phyloP scores from a whole-genome alignment of 2,888 invertebrate species.

The Leucozona laternaria region DNA sequence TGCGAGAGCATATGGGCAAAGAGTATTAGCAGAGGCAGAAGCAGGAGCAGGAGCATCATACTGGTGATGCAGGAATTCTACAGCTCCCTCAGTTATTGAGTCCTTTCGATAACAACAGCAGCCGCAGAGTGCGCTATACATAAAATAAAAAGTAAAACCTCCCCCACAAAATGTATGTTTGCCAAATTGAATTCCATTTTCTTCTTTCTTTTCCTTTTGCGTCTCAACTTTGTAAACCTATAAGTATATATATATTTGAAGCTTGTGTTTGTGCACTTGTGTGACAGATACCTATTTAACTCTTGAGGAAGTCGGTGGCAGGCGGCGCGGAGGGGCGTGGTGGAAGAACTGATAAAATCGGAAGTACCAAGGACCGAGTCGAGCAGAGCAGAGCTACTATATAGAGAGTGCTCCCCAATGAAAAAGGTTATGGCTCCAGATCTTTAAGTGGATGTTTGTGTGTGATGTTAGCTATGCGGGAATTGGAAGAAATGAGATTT shows the following conservation, averaged over 20 bases:
- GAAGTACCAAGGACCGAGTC: slow-evolving; percentile 33
- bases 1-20: neutral
- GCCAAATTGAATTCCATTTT: slow-evolving; percentile 75
- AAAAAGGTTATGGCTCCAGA: slow-evolving; percentile 48
- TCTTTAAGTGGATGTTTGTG: slow-evolving; percentile 41
- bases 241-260: neutral
- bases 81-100: slow-evolving; percentile 62
- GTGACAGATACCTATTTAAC: slow-evolving; percentile 63
- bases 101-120: slow-evolving; percentile 74
- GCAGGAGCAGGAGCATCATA: neutral
- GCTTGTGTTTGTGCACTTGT: slow-evolving; percentile 55
- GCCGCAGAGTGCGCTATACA: slow-evolving; percentile 69
- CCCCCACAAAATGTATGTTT: slow-evolving; percentile 68
- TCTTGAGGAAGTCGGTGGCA: slow-evolving; percentile 29
- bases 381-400: neutral
- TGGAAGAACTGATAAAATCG: slow-evolving; percentile 49
- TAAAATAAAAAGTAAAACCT: slow-evolving; percentile 67
- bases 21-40: neutral
- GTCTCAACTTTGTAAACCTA: slow-evolving; percentile 31
- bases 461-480: neutral
- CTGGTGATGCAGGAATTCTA: neutral
- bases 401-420: slow-evolving; percentile 31
- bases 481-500: slow-evolving; percentile 36
- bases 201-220: slow-evolving; percentile 17
- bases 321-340: neutral